phyloP scores from a whole-genome alignment of 2,888 invertebrate genomes.

The Zaprionus bogoriensis region DNA sequence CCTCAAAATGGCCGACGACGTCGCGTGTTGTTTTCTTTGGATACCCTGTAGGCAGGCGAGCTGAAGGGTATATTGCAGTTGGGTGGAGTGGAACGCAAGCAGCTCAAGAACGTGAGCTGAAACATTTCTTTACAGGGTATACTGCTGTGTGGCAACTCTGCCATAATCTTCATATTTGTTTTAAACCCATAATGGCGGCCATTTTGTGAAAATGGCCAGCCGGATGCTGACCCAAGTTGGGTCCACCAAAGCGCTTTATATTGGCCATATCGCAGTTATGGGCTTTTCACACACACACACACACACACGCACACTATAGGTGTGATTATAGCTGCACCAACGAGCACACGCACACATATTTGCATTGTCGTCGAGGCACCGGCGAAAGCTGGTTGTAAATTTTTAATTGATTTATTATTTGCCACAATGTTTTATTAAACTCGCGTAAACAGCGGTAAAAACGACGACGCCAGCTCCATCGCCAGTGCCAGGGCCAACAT shows the following conservation, averaged over 20 bases:
- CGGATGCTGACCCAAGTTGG: slow-evolving; percentile 36
- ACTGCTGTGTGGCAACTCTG: not conserved
- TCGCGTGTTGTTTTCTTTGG: slow-evolving; percentile 15
- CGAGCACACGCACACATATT: slow-evolving; percentile 6
- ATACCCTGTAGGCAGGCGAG: slow-evolving; percentile 2
- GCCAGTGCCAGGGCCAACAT: not conserved
- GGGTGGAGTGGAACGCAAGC: not conserved
- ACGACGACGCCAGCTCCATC: no score
- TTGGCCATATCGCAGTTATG: slow-evolving; percentile 10
- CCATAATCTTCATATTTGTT: slow-evolving; percentile 15
- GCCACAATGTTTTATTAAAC: slow-evolving; percentile 64
- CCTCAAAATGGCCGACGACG: slow-evolving; percentile 23
- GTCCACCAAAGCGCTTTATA: slow-evolving; percentile 27
- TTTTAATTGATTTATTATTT: slow-evolving; percentile 67
- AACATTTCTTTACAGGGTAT: slow-evolving; percentile 1
- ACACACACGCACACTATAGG: slow-evolving; percentile 2
- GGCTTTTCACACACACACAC: not conserved
- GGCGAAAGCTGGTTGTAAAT: slow-evolving; percentile 43
- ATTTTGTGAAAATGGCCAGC: slow-evolving; percentile 27
- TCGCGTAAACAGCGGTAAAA: slow-evolving; percentile 41
- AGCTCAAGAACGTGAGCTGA: no score
- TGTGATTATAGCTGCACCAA: slow-evolving; percentile 25
- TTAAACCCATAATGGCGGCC: slow-evolving; percentile 36
- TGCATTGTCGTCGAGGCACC: slow-evolving; percentile 12
- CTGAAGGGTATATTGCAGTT: not conserved